Base-by-base conservation (phyloP, 2,113 vertebrate genomes). In the Pleuronectes platessa region DNA sequence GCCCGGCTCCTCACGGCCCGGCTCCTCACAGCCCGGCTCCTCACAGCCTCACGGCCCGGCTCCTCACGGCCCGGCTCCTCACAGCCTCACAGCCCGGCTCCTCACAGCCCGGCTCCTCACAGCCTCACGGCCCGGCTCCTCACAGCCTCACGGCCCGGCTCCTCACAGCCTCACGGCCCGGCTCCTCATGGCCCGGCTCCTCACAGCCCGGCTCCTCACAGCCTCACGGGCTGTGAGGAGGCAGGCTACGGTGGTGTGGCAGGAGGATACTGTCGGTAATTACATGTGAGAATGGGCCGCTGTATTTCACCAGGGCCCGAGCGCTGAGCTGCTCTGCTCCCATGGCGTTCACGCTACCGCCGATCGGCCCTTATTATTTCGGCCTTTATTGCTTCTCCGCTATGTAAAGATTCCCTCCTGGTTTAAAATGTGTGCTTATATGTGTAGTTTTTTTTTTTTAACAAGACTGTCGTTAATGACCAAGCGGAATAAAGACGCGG, bases 221-320 rank as follows among this genome's bases (percentile, higher is more conserved):
- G n/a, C n/a, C n/a, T n/a, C n/a, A n/a, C n/a, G n/a, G n/a, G n/a
- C n/a, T n/a, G n/a, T n/a, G n/a, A n/a, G n/a, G n/a, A 75, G 69
- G 62, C 78, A 71, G 65, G 74, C 64, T 62, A 58, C 10, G 59
- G 23, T 37, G 54, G 74, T 61, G 75, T 61, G 45, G 77, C 79
- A 45, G 21, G 60, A 80, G 26, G 74, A 51, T 76, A 70, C 14
- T 78, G 61, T 27, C 56, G 3, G 63, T 73, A 79, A 87, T 87
- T 85, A 79, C 67, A 87, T 79, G 78, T 47, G 67, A 68, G 65
- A 73, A 75, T 54, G 65, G 54, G 24, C 26, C 47, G 61, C 55
- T 40, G 56, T 58, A 53, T 65, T 74, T 74, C 31, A 71, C 17
- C 26, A 35, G 8, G n/a, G 74, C 66, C 58, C 13, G 17, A 60